Percentiles rank a stretch among this genome's conserved stretches.
Conservation (phyloP, 2,888 invertebrate species). For the Schizotus pectinicornis region DNA sequence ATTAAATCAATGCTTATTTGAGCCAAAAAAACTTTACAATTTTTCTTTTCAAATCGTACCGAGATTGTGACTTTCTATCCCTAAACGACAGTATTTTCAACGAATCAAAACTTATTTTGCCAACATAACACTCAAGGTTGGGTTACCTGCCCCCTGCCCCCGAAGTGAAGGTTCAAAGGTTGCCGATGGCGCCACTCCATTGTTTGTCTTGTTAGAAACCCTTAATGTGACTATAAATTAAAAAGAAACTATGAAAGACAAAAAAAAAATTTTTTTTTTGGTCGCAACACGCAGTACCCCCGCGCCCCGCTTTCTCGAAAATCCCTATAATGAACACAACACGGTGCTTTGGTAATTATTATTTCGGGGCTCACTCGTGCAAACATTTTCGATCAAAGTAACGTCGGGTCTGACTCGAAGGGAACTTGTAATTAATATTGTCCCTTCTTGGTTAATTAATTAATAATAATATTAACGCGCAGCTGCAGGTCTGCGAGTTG, state of each 20-base stretch:
- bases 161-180: too few species aligned
- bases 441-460: conserved; percentile 37
- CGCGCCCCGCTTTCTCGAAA: conserved; percentile 22
- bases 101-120: too few species aligned
- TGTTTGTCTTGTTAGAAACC: conserved; percentile 4
- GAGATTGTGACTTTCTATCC: too few species aligned
- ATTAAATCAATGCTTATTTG: too few species aligned
- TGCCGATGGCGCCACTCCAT: neutral
- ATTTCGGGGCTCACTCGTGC: conserved; percentile 34
- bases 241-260: conserved; percentile 27
- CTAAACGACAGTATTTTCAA: too few species aligned
- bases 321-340: conserved; percentile 55
- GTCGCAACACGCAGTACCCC: conserved; percentile 35
- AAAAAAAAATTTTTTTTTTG: conserved; percentile 30
- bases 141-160: too few species aligned
- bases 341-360: conserved; percentile 54
- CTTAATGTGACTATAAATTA: conserved; percentile 18
- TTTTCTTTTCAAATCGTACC: too few species aligned
- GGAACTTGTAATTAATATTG: conserved; percentile 54
- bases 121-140: too few species aligned
- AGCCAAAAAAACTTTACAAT: too few species aligned
- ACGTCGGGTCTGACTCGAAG: conserved; percentile 40
- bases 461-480: conserved; percentile 25
- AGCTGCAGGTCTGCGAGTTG: conserved; percentile 4
- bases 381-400: conserved; percentile 31